These are phyloP conservation scores for Drosophila melanosoma DNA, from an alignment of 2,888 invertebrate species.

Conservation along the genomic window DNA sequence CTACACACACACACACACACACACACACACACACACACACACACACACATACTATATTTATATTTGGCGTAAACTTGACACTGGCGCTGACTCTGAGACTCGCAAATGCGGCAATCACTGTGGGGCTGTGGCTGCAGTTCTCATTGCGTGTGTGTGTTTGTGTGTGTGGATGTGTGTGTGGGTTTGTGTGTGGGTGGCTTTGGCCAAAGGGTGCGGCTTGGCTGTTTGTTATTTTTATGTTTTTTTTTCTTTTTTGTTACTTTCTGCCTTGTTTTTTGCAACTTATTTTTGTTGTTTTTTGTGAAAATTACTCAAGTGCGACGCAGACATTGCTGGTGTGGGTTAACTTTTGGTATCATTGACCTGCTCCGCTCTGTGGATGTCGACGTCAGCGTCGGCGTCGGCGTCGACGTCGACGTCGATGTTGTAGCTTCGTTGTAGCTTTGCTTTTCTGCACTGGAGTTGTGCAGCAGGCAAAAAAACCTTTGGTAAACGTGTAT, in stretches of 20 bases:
- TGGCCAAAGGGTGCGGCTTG: slow-evolving; percentile 66
- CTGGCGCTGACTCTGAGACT: slow-evolving; percentile 61
- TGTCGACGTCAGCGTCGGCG: not conserved
- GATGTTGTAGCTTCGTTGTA: slow-evolving; percentile 2
- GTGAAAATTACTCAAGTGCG: slow-evolving; percentile 77
- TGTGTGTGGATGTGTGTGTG: not conserved
- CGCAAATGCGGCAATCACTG: slow-evolving; percentile 4
- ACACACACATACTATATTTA: too few species aligned
- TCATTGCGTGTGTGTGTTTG: slow-evolving; percentile 1
- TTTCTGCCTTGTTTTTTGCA: slow-evolving; percentile 18
- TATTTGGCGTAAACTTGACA: slow-evolving; percentile 78
- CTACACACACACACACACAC: slow-evolving; percentile 25
- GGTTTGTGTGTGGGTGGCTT: slow-evolving; percentile 34
- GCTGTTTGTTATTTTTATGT: slow-evolving; percentile 37
- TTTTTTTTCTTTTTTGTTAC: slow-evolving; percentile 23
- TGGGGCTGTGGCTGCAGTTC: slow-evolving; percentile 17
- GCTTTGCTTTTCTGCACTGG: slow-evolving; percentile 27
- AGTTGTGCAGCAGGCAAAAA: slow-evolving; percentile 45
- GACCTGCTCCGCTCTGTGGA: slow-evolving; percentile 68
- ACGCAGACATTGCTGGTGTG: slow-evolving; percentile 68
- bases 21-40: slow-evolving; percentile 22
- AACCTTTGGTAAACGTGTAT: slow-evolving; percentile 31
- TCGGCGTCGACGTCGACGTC: not conserved
- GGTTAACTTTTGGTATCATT: slow-evolving; percentile 80
- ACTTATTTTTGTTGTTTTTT: slow-evolving; percentile 30